Base-by-base conservation (phyloP, 2,113 vertebrate genomes). In the Pholis gunnellus region DNA sequence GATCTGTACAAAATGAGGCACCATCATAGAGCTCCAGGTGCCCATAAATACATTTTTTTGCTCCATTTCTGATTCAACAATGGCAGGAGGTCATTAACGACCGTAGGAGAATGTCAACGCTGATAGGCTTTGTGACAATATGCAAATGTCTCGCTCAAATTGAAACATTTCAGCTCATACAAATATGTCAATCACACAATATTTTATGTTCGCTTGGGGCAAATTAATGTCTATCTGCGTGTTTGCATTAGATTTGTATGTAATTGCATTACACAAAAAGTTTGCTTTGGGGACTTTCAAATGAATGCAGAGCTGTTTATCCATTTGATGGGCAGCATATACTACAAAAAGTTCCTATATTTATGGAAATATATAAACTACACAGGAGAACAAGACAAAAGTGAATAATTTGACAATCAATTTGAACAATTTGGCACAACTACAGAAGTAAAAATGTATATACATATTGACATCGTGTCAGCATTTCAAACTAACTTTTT, bases 401-500 rank as follows among this genome's bases (percentile, higher is more conserved):
- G 5, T 56, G 9, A 57, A 22, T 65, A 9, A 42, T 48, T 63
- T 40, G 6, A n/a, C 72, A 65, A n/a, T 11, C 18, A 61, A 68
- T 78, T 25, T n/a, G 2, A 81, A 65, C 34, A 38, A 20, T 18
- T n/a, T 67, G 18, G 25, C 82, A 27, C 25, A 2, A 27, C 14
- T 34, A 48, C 1, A 86, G 52, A 75, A 27, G 44, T 73, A 34
- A 31, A 31, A 73, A 56, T 29, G 52, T 18, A 72, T 54, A 38
- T 60, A 48, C 54, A 38, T 77, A 81, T 82, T 79, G 70, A 74
- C 38, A 65, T 6, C 9, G 15, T 65, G 61, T 75, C 63, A 78
- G 38, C 36, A 44, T 57, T 80, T 83, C 60, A 88, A 72, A 87
- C 84, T 11, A 75, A 79, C 63, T 83, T 81, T 81, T 65, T 64